Evolutionary conservation across 2,797 vertebrate genomes (phyloP), one percentile per base, ranked within the genome.

Genomic region (Ptychobarbus kaznakovi): DNA sequence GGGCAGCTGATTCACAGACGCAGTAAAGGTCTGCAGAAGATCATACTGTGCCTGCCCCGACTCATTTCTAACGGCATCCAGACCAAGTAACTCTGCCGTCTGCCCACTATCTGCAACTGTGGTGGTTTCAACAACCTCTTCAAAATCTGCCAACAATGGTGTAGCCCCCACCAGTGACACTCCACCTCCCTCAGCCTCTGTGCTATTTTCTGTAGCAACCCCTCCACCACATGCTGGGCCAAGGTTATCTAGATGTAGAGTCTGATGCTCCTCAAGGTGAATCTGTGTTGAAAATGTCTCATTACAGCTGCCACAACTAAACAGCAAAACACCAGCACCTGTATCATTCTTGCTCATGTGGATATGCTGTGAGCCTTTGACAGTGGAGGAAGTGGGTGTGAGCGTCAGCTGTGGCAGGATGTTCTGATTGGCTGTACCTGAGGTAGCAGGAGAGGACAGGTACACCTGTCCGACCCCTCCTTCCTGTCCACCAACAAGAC

Each of bases 231-330:
- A 80, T 1, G 82, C 87, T 3, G 92, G 91, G 13, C 90, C 93
- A 53, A 88, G 92, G 8, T 80, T 66, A 18, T 88, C 88, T 87
- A 94, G 88, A 85, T 97, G 96, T 40, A 94, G 82, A 76, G 92
- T 83, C 90, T 97, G 97, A 91, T 98, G 97, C 84, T 95, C 94
- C 88, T 97, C 91, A 25, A 98, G 94, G 69, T 96, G 94, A 10
- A 94, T 94, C 82, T 97, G 93, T 0, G 94, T 96, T 89, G 95
- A 91, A 78, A 98, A 98, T 16, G 96, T 97, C 87, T 97, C 93
- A 84, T 90, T 96, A 83, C 97, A 98, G 86, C 94, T 94, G 0
- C 95, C 95, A 11, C 97, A 98, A 90, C 95, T 96, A 92, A 95
- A 97, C 3, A 97, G 90, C 85, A 97, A 89, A 87, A 97, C 95